Evolutionary conservation across 1,140 invertebrate genomes (phyloP), one percentile per base, ranked within the genome.

Genomic region (Lethocerus indicus): DNA sequence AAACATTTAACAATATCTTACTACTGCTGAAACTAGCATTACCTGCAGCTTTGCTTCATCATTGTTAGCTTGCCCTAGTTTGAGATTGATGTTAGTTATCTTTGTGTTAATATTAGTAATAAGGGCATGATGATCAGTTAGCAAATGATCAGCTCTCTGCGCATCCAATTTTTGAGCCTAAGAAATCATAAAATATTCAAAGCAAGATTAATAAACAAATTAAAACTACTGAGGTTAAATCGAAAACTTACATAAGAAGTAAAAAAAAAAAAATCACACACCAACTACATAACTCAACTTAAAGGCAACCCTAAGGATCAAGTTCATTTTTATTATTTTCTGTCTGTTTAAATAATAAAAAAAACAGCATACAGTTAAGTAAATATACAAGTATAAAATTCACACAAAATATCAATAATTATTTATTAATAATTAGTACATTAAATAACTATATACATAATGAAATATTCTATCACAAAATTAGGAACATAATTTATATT

Each of bases 21-120:
- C n/a, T 51, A n/a, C 14, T 44, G 42, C 29, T 44, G 29, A 44
- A 2, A 4, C 23, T 18, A 39, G 23, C 16, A 28, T 44, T 53
- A 53, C 52, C 52, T 53, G 52, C 14, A 53, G 25, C 35, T 45
- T 50, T 21, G 47, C 48, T 43, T 53, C 47, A 26, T 53, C 52
- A 50, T 53, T 45, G 48, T 53, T 53, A 53, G 52, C 52, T 48
- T 53, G 47, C 37, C 39, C 52, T 29, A 53, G 41, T 41, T 53
- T 53, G 24, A 36, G 27, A 29, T 53, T 53, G 47, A 53, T 53
- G 32, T 53, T 53, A 53, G 52, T 50, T 26, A 53, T 50, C 29
- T 53, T 53, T 50, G 47, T 29, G 42, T 53, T 53, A 46, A 53
- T 50, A 28, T 53, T 53, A 49, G 47, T 45, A 18, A 53, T 53